Conservation (phyloP, 2,888 invertebrate species). For the Darwinula stevensoni region DNA sequence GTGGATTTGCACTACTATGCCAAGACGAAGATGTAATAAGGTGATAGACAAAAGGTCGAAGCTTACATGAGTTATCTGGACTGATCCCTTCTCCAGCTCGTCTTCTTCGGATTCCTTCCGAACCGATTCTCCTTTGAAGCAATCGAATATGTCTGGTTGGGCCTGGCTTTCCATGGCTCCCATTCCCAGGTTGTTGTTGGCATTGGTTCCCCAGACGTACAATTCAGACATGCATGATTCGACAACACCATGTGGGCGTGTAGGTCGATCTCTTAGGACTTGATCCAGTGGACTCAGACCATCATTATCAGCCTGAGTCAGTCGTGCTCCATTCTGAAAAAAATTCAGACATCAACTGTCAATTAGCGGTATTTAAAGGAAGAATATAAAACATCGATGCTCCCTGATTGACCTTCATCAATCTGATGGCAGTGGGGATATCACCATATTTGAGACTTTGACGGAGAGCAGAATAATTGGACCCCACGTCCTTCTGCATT, state of each 20-base stretch:
- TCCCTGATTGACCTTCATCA: slow-evolving; percentile 27
- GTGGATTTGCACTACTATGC: no score
- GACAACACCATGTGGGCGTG: no score
- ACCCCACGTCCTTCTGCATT: slow-evolving; percentile 34
- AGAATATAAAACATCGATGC: neutral
- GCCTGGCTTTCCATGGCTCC: slow-evolving; percentile 29
- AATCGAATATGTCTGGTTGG: slow-evolving; percentile 32
- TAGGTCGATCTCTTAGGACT: slow-evolving; percentile 28
- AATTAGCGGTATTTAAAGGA: slow-evolving; percentile 5
- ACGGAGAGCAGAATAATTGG: slow-evolving; percentile 50
- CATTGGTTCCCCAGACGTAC: slow-evolving; percentile 57
- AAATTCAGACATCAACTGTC: slow-evolving; percentile 16
- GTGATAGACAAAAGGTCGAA: no score
- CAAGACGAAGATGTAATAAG: no score
- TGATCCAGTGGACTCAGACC: slow-evolving; percentile 35
- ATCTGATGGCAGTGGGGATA: slow-evolving; percentile 33
- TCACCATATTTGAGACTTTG: slow-evolving; percentile 53
- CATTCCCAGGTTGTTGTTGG: slow-evolving; percentile 51
- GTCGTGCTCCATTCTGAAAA: no score
- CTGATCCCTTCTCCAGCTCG: no score
- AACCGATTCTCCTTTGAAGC: slow-evolving; percentile 30
- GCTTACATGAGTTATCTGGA: no score
- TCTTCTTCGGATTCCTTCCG: no score
- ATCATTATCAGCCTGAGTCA: slow-evolving; percentile 37
- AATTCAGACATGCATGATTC: slow-evolving; percentile 25